Percentiles rank a stretch among this genome's conserved stretches.
Conservation (phyloP, 2,797 vertebrate species). For the Betta splendens region DNA sequence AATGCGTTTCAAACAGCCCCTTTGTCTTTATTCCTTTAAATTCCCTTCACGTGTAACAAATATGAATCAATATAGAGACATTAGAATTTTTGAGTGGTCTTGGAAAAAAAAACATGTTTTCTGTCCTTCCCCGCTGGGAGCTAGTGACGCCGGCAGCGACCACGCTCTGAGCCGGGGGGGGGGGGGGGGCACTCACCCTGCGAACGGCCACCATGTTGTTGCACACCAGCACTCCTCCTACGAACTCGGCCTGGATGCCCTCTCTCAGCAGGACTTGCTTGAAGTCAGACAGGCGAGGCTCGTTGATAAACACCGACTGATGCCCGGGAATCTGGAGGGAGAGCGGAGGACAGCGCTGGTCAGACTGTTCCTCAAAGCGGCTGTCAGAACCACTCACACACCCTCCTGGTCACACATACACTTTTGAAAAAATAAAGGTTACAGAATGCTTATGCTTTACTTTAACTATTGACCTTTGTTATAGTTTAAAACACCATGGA, state of each 20-base stretch:
- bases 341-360: not conserved
- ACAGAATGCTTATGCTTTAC: too few species aligned
- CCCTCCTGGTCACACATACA: slow-evolving; percentile 11
- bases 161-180: slow-evolving; percentile 1
- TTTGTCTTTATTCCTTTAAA: not conserved
- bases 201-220: slow-evolving; percentile 98
- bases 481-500: not conserved
- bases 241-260: slow-evolving; percentile 98
- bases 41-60: not conserved
- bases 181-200: slow-evolving; percentile 85
- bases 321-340: slow-evolving; percentile 89
- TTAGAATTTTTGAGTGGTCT: slow-evolving; percentile 11
- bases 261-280: slow-evolving; percentile 97
- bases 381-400: not conserved
- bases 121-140: slow-evolving; percentile 8
- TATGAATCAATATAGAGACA: slow-evolving; percentile 3
- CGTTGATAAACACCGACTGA: slow-evolving; percentile 99
- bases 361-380: slow-evolving; percentile 5
- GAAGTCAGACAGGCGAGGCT: slow-evolving; percentile 97
- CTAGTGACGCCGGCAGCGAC: slow-evolving; percentile 17
- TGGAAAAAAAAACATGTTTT: slow-evolving; percentile 8
- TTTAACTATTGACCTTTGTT: slow-evolving; percentile 4
- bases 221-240: slow-evolving; percentile 97
- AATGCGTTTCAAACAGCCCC: not conserved
- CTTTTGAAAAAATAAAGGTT: not conserved